A percentile compares a stretch with the other conserved stretches of the same genome.
Conservation (phyloP, 2,113 vertebrate genomes). For the Siniperca knerii region DNA sequence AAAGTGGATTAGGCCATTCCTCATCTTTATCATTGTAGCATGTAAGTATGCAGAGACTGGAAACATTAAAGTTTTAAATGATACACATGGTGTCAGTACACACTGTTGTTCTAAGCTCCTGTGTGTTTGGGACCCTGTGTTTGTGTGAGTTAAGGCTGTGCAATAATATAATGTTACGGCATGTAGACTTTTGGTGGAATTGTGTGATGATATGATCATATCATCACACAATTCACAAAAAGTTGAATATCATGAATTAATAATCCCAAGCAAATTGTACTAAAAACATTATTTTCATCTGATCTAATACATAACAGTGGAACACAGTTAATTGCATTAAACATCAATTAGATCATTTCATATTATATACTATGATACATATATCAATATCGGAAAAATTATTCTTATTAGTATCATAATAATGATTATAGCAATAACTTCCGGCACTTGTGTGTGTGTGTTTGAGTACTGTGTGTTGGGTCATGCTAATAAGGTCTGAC, state of each 20-base stretch:
- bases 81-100: slow-evolving; percentile 26
- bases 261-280: background rate
- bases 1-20: slow-evolving; percentile 38
- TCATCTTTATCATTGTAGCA: slow-evolving; percentile 31
- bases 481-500: background rate
- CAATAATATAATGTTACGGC: background rate
- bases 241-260: background rate
- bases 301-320: background rate
- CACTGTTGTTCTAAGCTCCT: slow-evolving; percentile 33
- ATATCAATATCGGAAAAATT: background rate
- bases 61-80: background rate
- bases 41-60: background rate
- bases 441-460: background rate
- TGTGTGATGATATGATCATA: background rate
- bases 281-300: background rate
- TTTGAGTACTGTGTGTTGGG: too few species aligned
- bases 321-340: background rate
- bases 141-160: slow-evolving; percentile 12
- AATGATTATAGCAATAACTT: background rate
- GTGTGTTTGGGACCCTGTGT: slow-evolving; percentile 5
- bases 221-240: background rate
- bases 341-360: background rate
- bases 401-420: background rate
- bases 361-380: background rate
- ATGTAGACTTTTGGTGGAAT: background rate